Percentiles rank a stretch among this genome's conserved stretches.
Evolutionary conservation across 2,888 invertebrate species (phyloP).

Genomic region (Metellina segmentata): DNA sequence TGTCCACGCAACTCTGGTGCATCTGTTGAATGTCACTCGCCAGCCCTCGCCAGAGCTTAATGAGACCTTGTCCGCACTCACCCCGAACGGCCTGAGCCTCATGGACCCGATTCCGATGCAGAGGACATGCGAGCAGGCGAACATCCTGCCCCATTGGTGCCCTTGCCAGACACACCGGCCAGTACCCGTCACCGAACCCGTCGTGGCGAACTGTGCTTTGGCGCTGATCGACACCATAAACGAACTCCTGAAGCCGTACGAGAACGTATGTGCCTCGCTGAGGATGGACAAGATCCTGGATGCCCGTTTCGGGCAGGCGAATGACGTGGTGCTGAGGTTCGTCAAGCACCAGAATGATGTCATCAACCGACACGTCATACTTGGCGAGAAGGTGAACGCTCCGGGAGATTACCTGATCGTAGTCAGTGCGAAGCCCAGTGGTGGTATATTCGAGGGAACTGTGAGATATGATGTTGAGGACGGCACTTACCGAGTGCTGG

Average conservation of each 20-base stretch:
- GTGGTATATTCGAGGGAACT: slow-evolving; percentile 90
- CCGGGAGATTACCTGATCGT: slow-evolving; percentile 84
- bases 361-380: slow-evolving; percentile 72
- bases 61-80: slow-evolving; percentile 23
- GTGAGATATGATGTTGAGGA: slow-evolving; percentile 82
- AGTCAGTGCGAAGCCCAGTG: slow-evolving; percentile 86
- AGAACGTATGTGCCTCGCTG: slow-evolving; percentile 50
- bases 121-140: slow-evolving; percentile 81
- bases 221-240: slow-evolving; percentile 75
- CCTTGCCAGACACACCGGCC: slow-evolving; percentile 78
- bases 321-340: slow-evolving; percentile 74
- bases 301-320: slow-evolving; percentile 75
- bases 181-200: slow-evolving; percentile 54
- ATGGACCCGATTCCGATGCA: slow-evolving; percentile 80
- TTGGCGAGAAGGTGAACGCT: slow-evolving; percentile 73
- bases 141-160: slow-evolving; percentile 81
- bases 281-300: slow-evolving; percentile 63
- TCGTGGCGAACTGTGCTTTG: slow-evolving; percentile 64
- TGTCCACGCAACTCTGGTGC: slow-evolving; percentile 80
- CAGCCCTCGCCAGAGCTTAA: slow-evolving; percentile 63
- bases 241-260: slow-evolving; percentile 55
- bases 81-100: slow-evolving; percentile 79
- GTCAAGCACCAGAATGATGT: slow-evolving; percentile 75
- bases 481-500: slow-evolving; percentile 83
- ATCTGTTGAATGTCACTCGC: slow-evolving; percentile 78